These are phyloP conservation scores for Halictus rubicundus DNA, from an alignment of 1,140 invertebrate genomes.

Conservation along the genomic window DNA sequence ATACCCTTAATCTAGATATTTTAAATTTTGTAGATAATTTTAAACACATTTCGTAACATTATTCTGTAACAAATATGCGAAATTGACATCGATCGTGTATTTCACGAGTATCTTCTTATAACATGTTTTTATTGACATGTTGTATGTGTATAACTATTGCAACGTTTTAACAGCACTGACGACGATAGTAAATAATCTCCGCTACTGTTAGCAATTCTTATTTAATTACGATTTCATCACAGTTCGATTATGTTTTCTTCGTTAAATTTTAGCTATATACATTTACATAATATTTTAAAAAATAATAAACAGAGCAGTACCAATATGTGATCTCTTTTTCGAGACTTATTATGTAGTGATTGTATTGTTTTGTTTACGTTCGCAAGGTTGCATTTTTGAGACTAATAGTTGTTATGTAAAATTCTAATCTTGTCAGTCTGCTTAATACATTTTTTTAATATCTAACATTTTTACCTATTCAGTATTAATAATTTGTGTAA, in stretches of 20 bases:
- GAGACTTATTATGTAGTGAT: neutral
- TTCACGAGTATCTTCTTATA: constrained; percentile 7
- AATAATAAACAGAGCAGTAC: constrained; percentile 3
- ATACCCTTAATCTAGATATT: neutral
- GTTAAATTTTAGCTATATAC: constrained; percentile 42
- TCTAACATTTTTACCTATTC: no score
- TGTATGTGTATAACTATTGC: neutral
- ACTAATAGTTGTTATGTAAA: neutral
- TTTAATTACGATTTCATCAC: constrained; percentile 69
- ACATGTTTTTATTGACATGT: neutral
- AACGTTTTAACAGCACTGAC: constrained; percentile 8
- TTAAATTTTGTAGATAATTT: neutral
- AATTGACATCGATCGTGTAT: constrained; percentile 18
- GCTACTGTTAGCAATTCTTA: constrained; percentile 18
- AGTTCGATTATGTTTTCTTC: constrained; percentile 74
- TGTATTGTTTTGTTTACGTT: neutral
- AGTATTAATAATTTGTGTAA: no score
- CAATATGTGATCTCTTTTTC: neutral
- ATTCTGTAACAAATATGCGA: neutral
- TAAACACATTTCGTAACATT: neutral
- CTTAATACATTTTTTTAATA: no score
- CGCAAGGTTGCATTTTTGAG: neutral
- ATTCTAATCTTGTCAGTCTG: neutral
- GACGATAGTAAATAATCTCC: constrained; percentile 26
- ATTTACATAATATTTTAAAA: constrained; percentile 25